Conservation (phyloP, 1,140 invertebrate genomes). For the Aculops lycopersici region DNA sequence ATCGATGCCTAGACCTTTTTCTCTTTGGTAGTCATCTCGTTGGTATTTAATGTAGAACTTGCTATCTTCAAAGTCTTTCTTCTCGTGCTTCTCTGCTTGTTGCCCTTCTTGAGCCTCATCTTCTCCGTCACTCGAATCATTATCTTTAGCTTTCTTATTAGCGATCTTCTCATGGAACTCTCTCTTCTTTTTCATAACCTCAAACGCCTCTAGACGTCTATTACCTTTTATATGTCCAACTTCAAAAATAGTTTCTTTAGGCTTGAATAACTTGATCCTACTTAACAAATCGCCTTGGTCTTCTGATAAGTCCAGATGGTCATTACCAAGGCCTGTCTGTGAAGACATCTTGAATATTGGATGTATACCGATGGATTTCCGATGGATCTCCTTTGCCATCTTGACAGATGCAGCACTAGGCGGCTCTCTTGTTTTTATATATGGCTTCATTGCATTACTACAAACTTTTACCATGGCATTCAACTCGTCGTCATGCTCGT, state of each 20-base stretch:
- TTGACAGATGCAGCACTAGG: slow-evolving; percentile 61
- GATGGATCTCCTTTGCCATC: slow-evolving; percentile 32
- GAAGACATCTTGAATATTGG: slow-evolving; percentile 18
- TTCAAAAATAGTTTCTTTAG: slow-evolving; percentile 75
- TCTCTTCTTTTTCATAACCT: slow-evolving; percentile 23
- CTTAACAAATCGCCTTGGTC: slow-evolving; percentile 22
- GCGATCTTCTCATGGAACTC: slow-evolving; percentile 14
- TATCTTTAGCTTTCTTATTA: slow-evolving; percentile 16
- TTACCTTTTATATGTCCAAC: slow-evolving; percentile 32
- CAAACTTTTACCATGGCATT: slow-evolving; percentile 41
- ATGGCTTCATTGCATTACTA: slow-evolving; percentile 62
- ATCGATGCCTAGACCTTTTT: slow-evolving; percentile 44
- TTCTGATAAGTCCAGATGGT: slow-evolving; percentile 5
- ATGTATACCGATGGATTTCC: slow-evolving; percentile 22
- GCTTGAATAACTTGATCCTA: slow-evolving; percentile 46
- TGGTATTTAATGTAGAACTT: slow-evolving; percentile 58
- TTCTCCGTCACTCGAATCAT: slow-evolving; percentile 1
- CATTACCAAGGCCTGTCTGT: background rate
- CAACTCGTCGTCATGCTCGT: slow-evolving; percentile 35
- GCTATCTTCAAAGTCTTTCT: slow-evolving; percentile 20
- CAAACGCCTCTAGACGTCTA: slow-evolving; percentile 22
- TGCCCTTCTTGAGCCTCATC: slow-evolving; percentile 10
- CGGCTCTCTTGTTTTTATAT: slow-evolving; percentile 43
- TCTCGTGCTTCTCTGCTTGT: slow-evolving; percentile 15
- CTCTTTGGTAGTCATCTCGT: slow-evolving; percentile 48